Base-by-base conservation (phyloP, 2,113 vertebrate genomes). In the Peromyscus polionotus region DNA sequence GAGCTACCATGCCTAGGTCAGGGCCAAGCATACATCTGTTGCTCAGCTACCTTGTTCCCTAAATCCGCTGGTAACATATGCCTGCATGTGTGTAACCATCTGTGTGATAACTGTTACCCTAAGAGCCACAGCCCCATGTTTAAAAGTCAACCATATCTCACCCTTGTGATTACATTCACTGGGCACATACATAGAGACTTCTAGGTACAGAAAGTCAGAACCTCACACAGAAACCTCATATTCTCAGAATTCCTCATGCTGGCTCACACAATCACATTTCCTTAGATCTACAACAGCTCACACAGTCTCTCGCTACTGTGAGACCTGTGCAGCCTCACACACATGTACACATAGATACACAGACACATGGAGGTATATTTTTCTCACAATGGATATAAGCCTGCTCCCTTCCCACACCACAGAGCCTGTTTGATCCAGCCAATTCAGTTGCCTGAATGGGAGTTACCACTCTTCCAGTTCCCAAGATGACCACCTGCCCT, bases 91-190 rank as follows among this genome's bases (percentile, higher is more conserved):
- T 92, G 28, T 95, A 85, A 94, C 24, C 91, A 97, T 88, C 24
- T 93, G 67, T 31, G 54, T 73, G 51, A 96, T n/a, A 86, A 93
- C 61, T 73, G 72, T 90, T 73, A 88, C 22, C 61, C 72, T 91
- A 92, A 92, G 95, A 96, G 76, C 17, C 54, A 92, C 9, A 93
- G 90, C 17, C 13, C 59, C 59, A 90, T 90, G 90, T 54, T 76
- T 85, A 90, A 92, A 97, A 97, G 70, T 28, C 76, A 88, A 81
- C 85, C 92, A 96, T 20, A 76, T 36, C 17, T 24, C 72, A 86
- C 39, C 48, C 88, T 95, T 88, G 31, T 91, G 88, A 89, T 95
- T 77, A 94, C 73, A 85, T 92, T 80, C 81, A 95, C 80, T 61
- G 24, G 54, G 81, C 33, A 93, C 45, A 88, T 2, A 20, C 33